Base-by-base conservation (phyloP, 92 coral and sea anemone genomes). In the Epizoanthus stellaris region DNA sequence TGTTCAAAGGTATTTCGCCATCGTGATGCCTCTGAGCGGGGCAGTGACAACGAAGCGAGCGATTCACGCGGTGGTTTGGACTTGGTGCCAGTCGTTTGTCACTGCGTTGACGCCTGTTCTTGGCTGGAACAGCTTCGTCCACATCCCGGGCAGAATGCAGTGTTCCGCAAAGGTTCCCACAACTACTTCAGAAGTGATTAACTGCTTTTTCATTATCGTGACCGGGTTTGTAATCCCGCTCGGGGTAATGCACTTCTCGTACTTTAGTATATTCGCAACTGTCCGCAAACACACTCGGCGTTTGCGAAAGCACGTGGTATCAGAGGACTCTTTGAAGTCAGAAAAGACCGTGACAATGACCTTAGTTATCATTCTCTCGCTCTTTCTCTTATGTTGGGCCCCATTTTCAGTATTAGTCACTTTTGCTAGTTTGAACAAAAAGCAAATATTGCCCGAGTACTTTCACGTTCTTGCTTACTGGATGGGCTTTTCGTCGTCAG, bases 201-300 rank as follows among this genome's bases (percentile, higher is more conserved):
- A 87, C 85, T 90, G 91, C 36, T 82, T 90, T 38, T 90, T 90
- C 56, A 87, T 90, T 65, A 90, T 90, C 61, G 65, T 75, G 61
- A 86, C 91, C 75, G 93, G 93, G 9, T 90, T 90, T 82, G 93
- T 87, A 15, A 82, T 90, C 61, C 93, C 93, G 64, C 91, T 90
- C 9, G 90, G 57, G 2, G 59, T 90, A 81, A 90, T 90, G 91
- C 77, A 53, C 74, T 90, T 90, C 65, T 83, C 93, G 19, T 90
- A 90, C 69, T 69, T 81, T 10, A 82, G 85, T 61, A 90, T 90
- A 62, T 90, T 90, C 72, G 73, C 58, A 39, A 90, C 90, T 34
- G 93, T 90, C 49, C 73, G 88, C 69, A 82, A 77, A 17, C 88
- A 90, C 81, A 82, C 93, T 3, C 80, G 80, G 53, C 88, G 90